Percentiles rank a stretch among this genome's conserved stretches.
These are phyloP conservation scores for Lycodopsis pacificus DNA, from an alignment of 2,797 vertebrate species.

Conservation along the genomic window DNA sequence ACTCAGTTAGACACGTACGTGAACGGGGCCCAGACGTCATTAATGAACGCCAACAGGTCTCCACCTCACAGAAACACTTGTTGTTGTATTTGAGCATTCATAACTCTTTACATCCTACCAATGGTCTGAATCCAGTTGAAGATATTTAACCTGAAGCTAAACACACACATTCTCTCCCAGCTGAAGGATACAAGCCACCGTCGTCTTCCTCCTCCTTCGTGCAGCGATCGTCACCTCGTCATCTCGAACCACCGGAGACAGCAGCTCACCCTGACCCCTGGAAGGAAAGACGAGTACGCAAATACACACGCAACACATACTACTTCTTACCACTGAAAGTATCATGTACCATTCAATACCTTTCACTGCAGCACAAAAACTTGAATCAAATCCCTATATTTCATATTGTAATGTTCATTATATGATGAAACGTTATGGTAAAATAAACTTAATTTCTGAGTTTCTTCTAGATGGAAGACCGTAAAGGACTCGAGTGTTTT, in stretches of 20 bases:
- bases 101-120: no score
- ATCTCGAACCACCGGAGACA: constrained; percentile 87
- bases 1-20: no score
- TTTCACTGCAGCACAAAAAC: no score
- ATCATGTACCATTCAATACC: background rate
- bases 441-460: background rate
- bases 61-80: background rate
- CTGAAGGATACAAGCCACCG: constrained; percentile 92
- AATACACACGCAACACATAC: background rate
- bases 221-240: constrained; percentile 85
- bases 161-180: background rate
- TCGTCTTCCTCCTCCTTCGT: constrained; percentile 89
- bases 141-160: background rate
- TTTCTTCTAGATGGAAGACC: no score
- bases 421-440: background rate
- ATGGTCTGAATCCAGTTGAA: background rate
- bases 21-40: no score
- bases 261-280: constrained; percentile 83
- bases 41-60: background rate
- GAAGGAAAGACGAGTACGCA: background rate
- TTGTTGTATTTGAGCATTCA: no score
- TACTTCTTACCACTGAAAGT: no score
- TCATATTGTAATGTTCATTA: background rate
- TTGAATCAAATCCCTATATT: no score
- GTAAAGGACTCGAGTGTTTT: no score